Conservation (phyloP, 35 echinoderm and acorn worm species). For the Patiria miniata region DNA sequence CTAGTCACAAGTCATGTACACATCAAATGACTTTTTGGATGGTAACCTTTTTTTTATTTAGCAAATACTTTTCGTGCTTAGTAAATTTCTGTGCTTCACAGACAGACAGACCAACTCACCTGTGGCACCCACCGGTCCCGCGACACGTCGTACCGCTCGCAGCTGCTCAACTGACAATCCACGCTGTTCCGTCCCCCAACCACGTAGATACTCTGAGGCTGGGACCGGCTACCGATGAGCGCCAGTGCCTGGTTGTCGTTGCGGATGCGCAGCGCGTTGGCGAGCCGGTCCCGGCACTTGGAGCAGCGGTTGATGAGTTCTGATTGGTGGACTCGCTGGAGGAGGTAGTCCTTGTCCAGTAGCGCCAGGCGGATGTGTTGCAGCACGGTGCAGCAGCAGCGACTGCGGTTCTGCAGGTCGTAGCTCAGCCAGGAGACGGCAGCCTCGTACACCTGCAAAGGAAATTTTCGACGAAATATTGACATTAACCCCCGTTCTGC, state of each 20-base stretch:
- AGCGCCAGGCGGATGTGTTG: conserved; percentile 87
- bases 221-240: conserved; percentile 79
- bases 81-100: no score
- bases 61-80: no score
- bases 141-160: conserved; percentile 88
- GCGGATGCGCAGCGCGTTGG: conserved; percentile 77
- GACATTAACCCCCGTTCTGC: no score
- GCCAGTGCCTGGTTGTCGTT: conserved; percentile 97
- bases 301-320: conserved; percentile 86
- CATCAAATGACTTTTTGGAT: no score
- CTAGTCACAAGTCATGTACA: no score
- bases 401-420: conserved; percentile 74
- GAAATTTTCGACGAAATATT: no score
- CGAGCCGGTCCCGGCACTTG: conserved; percentile 76
- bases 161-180: conserved; percentile 94
- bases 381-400: conserved; percentile 81
- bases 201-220: conserved; percentile 92
- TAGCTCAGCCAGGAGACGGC: conserved; percentile 89
- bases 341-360: conserved; percentile 84
- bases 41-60: no score
- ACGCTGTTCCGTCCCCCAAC: conserved; percentile 85
- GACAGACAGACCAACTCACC: no score
- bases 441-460: conserved; percentile 72
- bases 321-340: conserved; percentile 82
- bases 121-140: conserved; percentile 93